These are phyloP conservation scores for Pseudorectes ferrugineus DNA, from an alignment of 2,113 vertebrate genomes.

Conservation along the genomic window DNA sequence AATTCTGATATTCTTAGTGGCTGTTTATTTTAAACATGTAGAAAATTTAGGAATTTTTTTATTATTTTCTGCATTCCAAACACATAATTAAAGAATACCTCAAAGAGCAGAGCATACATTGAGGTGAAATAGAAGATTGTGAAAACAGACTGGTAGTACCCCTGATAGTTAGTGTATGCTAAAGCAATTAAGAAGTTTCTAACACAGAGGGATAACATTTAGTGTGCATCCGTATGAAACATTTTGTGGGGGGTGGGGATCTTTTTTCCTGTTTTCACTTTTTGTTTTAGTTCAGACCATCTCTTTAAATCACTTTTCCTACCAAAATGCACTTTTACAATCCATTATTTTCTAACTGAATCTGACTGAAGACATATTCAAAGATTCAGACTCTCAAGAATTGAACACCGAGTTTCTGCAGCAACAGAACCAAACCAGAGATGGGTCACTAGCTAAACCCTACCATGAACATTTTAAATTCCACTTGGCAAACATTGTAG, in stretches of 20 bases:
- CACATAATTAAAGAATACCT: not conserved
- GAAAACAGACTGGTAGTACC: not conserved
- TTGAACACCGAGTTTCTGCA: not conserved
- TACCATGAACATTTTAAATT: not conserved
- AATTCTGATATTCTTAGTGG: not conserved
- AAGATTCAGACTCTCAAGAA: not conserved
- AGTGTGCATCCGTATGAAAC: not conserved
- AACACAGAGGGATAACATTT: not conserved
- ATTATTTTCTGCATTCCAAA: not conserved
- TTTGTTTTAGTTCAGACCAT: not conserved
- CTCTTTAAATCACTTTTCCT: not conserved
- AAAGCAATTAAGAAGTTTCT: not conserved
- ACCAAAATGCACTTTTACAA: not conserved
- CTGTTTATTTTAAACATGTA: not conserved
- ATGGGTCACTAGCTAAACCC: not conserved
- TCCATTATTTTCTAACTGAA: not conserved
- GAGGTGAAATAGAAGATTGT: not conserved
- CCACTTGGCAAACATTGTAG: not conserved
- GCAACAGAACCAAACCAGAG: not conserved
- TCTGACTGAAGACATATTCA: not conserved
- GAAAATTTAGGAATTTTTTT: not conserved
- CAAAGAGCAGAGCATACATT: not conserved
- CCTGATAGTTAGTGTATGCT: not conserved
- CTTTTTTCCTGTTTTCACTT: not conserved
- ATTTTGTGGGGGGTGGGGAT: rapidly evolving